phyloP scores from a whole-genome alignment of 2,888 invertebrate genomes.

The Uropetala carovei region DNA sequence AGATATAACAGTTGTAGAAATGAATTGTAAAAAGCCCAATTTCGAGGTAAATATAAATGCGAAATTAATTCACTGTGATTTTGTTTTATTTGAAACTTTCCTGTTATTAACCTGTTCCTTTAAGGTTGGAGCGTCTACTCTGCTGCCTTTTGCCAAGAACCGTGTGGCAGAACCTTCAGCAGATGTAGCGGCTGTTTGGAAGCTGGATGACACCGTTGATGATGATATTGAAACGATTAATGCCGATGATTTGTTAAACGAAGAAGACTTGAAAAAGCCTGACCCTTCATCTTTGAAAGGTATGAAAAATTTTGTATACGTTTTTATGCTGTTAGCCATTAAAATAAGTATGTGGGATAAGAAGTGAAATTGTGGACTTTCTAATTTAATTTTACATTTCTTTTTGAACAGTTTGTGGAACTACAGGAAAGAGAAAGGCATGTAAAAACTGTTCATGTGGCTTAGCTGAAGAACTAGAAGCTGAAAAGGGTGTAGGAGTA shows the following conservation, averaged over 20 bases:
- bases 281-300: constrained; percentile 89
- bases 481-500: constrained; percentile 77
- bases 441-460: constrained; percentile 99
- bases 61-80: neutral
- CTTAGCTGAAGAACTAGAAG: constrained; percentile 92
- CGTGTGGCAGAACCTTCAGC: constrained; percentile 69
- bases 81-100: constrained; percentile 51
- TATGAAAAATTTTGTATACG: constrained; percentile 71
- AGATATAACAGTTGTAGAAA: constrained; percentile 69
- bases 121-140: constrained; percentile 80
- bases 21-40: constrained; percentile 81
- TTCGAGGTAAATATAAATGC: constrained; percentile 78
- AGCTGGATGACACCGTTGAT: constrained; percentile 83
- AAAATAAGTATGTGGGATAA: no score
- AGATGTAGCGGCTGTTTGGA: constrained; percentile 81
- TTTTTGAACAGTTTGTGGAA: constrained; percentile 83
- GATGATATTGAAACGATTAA: constrained; percentile 83
- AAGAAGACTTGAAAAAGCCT: constrained; percentile 92
- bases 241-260: constrained; percentile 92
- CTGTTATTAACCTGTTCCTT: constrained; percentile 25
- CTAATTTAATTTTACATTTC: neutral
- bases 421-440: constrained; percentile 94
- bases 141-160: constrained; percentile 75
- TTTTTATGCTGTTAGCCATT: neutral
- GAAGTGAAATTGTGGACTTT: no score